phyloP scores from a whole-genome alignment of 2,113 vertebrate species.

The Odobenus rosmarus region DNA sequence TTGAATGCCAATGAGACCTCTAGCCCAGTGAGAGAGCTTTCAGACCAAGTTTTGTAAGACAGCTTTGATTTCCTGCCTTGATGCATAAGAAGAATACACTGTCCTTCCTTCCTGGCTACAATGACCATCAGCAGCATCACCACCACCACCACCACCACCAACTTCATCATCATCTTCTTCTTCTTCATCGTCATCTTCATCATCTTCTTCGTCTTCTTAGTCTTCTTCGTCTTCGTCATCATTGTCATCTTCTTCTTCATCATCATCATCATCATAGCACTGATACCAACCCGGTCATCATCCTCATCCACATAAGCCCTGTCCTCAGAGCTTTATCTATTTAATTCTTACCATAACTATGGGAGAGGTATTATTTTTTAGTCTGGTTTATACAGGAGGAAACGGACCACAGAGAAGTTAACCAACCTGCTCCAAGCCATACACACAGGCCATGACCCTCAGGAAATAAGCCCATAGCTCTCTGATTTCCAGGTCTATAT shows the following conservation, averaged over 20 bases:
- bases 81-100: background rate
- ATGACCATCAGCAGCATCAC: background rate
- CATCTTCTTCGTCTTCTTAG: too few species aligned
- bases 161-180: too few species aligned
- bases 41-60: background rate
- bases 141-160: accelerated
- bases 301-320: background rate
- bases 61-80: background rate
- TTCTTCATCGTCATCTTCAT: too few species aligned
- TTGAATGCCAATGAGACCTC: background rate
- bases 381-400: background rate
- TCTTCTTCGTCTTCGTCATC: too few species aligned
- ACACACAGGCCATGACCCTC: background rate
- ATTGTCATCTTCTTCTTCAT: background rate
- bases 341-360: background rate
- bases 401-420: background rate
- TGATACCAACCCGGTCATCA: background rate
- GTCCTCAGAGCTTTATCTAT: background rate
- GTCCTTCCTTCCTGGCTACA: background rate
- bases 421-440: background rate
- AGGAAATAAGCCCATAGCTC: background rate
- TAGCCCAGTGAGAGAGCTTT: background rate
- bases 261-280: background rate
- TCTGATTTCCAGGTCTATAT: background rate
- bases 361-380: background rate